These are phyloP conservation scores for Siphlonurus alternatus DNA, from an alignment of 2,888 invertebrate species.

Conservation along the genomic window DNA sequence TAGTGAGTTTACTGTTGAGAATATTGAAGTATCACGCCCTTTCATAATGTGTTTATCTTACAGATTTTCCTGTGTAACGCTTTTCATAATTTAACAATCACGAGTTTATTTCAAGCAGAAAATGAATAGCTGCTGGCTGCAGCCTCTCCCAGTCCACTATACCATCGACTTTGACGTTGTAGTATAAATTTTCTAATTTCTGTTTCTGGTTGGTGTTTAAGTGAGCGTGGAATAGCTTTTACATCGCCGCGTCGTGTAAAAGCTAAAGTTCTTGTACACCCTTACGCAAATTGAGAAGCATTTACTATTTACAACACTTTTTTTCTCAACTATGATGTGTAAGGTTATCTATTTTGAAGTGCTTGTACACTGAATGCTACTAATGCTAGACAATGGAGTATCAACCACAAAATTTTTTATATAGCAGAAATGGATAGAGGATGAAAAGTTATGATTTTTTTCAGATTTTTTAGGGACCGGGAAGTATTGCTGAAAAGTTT, in stretches of 20 bases:
- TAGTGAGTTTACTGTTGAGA: too few species aligned
- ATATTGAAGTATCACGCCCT: not conserved
- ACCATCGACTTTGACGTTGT: not conserved
- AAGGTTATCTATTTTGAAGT: too few species aligned
- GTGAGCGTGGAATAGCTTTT: conserved; percentile 4
- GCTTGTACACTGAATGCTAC: too few species aligned
- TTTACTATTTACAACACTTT: too few species aligned
- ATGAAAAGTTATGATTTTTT: too few species aligned
- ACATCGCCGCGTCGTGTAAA: not conserved
- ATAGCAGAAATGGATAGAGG: too few species aligned
- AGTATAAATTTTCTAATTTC: not conserved
- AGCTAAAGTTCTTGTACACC: not conserved
- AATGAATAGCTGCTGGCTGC: conserved; percentile 3
- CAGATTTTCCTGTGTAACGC: conserved; percentile 1
- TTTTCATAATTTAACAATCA: conserved; percentile 3
- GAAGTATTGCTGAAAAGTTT: too few species aligned
- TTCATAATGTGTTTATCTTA: not conserved
- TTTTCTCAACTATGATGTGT: too few species aligned
- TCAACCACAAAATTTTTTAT: too few species aligned
- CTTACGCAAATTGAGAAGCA: not conserved
- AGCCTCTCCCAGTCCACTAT: not conserved
- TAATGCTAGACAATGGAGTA: too few species aligned
- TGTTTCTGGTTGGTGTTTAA: conserved; percentile 1
- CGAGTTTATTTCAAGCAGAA: not conserved
- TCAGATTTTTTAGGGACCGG: too few species aligned